Evolutionary conservation across 2,888 invertebrate genomes (phyloP).

Genomic region (Diarsia mendica): DNA sequence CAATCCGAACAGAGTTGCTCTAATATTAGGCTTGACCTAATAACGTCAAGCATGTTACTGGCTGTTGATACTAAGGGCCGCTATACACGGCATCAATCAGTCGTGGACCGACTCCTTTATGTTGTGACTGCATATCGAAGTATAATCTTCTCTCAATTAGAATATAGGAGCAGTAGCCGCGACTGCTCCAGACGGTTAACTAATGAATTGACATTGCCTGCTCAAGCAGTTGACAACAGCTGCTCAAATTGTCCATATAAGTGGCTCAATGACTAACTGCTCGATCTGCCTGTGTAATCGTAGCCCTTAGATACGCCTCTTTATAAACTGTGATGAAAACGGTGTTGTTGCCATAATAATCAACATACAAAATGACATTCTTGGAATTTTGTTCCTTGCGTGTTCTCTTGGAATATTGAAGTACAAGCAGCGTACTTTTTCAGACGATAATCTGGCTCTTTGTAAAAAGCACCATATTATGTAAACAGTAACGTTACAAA

Average conservation of each 20-base stretch:
- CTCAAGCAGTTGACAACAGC: not conserved
- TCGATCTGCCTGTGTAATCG: not conserved
- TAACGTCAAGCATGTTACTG: not conserved
- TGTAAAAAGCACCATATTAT: not conserved
- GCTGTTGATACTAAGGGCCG: not conserved
- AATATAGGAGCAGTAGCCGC: not conserved
- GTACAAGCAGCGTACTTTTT: not conserved
- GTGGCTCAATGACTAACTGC: not conserved
- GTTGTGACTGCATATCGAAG: not conserved
- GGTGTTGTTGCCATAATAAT: not conserved
- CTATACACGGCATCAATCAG: not conserved
- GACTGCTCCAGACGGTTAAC: not conserved
- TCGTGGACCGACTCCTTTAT: not conserved
- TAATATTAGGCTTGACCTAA: slow-evolving; percentile 32
- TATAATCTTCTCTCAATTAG: not conserved
- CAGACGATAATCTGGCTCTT: not conserved
- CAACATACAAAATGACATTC: not conserved
- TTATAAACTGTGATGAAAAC: slow-evolving; percentile 2
- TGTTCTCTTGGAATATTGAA: no score
- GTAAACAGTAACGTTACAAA: slow-evolving; percentile 20
- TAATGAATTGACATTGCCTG: not conserved
- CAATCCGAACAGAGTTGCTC: slow-evolving; percentile 27
- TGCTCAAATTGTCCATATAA: not conserved
- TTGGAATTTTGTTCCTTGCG: not conserved
- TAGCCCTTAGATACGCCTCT: not conserved